A percentile compares a stretch with the other conserved stretches of the same genome.
phyloP scores from a whole-genome alignment of 2,797 vertebrate species.

The Sebastiscus albofasciatus region DNA sequence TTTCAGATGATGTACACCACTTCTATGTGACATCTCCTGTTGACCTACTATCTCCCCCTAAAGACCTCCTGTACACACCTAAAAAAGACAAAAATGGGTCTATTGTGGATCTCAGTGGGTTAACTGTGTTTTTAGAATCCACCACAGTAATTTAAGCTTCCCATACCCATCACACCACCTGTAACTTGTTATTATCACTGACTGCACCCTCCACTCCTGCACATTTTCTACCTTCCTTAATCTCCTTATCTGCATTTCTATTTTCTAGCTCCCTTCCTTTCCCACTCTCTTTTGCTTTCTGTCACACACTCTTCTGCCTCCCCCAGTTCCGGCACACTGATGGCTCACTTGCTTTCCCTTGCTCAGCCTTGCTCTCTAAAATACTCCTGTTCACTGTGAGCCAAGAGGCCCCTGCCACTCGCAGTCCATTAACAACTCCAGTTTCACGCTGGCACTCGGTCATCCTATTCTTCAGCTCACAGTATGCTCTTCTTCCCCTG shows the following conservation, averaged over 20 bases:
- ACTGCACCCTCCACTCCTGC: neutral
- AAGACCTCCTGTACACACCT: no score
- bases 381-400: conserved; percentile 44
- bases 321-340: conserved; percentile 4
- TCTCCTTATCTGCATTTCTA: conserved; percentile 32
- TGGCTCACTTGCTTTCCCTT: conserved; percentile 35
- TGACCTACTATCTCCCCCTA: no score
- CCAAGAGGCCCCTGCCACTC: conserved; percentile 59
- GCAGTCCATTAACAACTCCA: conserved; percentile 71
- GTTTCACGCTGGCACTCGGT: conserved; percentile 68
- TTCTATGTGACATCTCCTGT: no score
- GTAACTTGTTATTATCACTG: conserved; percentile 1
- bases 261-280: neutral
- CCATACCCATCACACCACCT: neutral
- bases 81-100: no score
- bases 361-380: conserved; percentile 33
- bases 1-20: no score
- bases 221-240: conserved; percentile 10
- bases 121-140: neutral
- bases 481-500: conserved; percentile 43
- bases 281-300: neutral
- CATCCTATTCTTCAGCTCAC: conserved; percentile 50
- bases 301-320: conserved; percentile 1
- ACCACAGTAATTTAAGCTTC: conserved; percentile 10
- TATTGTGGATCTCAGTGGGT: no score